phyloP scores from a whole-genome alignment of 2,113 vertebrate species.

The Puma concolor region DNA sequence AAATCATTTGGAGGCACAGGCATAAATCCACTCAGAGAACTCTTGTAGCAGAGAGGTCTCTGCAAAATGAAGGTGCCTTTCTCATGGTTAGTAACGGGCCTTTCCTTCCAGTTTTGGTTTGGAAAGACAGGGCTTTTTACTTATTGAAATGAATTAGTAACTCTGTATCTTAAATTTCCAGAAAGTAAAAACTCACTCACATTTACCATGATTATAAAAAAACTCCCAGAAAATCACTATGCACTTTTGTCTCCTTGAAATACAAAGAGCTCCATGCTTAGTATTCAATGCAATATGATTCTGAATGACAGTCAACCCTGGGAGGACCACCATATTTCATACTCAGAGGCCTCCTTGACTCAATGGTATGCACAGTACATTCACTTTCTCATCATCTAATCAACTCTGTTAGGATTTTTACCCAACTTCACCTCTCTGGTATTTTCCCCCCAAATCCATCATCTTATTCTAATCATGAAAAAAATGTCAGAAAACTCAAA shows the following conservation, averaged over 20 bases:
- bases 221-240: neutral
- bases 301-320: neutral
- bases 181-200: slow-evolving; percentile 41
- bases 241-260: slow-evolving; percentile 16
- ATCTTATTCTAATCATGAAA: slow-evolving; percentile 20
- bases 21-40: neutral
- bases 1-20: neutral
- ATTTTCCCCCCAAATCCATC: neutral
- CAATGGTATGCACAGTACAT: neutral
- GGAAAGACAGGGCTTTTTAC: neutral
- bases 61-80: neutral
- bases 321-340: neutral
- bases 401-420: neutral
- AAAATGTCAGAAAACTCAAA: slow-evolving; percentile 48
- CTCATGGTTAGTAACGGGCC: neutral
- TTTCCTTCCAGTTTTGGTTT: neutral
- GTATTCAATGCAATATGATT: neutral
- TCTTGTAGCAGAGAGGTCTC: neutral
- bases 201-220: slow-evolving; percentile 24
- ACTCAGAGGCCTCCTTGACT: neutral
- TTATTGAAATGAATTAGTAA: neutral
- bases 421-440: neutral
- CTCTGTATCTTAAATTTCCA: slow-evolving; percentile 20
- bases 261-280: neutral
- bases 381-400: neutral